phyloP scores from a whole-genome alignment of 2,113 vertebrate genomes.

The Chamaea fasciata region DNA sequence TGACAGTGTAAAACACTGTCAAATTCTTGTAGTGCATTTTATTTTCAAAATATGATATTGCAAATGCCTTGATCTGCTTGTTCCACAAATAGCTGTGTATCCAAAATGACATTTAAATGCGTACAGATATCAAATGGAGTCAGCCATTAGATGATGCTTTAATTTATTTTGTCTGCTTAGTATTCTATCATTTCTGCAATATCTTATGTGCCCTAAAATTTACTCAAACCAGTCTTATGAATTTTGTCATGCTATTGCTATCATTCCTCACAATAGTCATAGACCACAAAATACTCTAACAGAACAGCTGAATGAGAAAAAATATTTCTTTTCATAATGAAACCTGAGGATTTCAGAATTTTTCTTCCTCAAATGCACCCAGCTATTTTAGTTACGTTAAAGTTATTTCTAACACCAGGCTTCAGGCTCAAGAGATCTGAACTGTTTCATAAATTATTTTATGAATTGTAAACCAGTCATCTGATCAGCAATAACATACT shows the following conservation, averaged over 20 bases:
- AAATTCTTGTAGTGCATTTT: not conserved
- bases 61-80: conserved; percentile 15
- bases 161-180: not conserved
- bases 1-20: not conserved
- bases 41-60: not conserved
- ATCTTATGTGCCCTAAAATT: not conserved
- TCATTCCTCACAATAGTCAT: not conserved
- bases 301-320: not conserved
- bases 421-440: not conserved
- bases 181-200: not conserved
- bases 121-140: not conserved
- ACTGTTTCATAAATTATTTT: not conserved
- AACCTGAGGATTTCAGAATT: not conserved
- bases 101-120: conserved; percentile 5
- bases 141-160: not conserved
- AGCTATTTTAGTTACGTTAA: not conserved
- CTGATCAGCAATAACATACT: not conserved
- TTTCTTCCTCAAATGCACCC: not conserved
- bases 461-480: not conserved
- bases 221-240: not conserved
- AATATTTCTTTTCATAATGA: not conserved
- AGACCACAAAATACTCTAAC: not conserved
- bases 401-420: not conserved
- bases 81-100: conserved; percentile 11
- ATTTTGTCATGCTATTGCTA: not conserved